Percentiles rank a stretch among this genome's conserved stretches.
Evolutionary conservation across 2,888 invertebrate species (phyloP).

Genomic region (Sialis lutaria): DNA sequence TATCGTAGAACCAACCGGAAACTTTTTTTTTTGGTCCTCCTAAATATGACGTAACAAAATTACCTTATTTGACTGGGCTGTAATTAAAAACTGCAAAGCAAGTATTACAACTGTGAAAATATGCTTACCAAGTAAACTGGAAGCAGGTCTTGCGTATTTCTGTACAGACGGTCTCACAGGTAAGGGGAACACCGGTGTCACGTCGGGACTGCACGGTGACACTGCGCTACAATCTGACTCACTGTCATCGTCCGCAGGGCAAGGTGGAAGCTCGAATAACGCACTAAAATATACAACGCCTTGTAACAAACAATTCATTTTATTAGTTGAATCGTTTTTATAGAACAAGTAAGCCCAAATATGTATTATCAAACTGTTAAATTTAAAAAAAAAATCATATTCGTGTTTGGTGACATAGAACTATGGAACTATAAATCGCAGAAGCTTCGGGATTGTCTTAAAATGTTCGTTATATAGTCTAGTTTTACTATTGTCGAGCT

Average conservation of each 20-base stretch:
- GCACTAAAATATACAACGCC: conserved; percentile 29
- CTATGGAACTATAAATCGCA: no score
- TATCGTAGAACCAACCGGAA: no score
- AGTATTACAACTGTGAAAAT: conserved; percentile 6
- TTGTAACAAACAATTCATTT: not conserved
- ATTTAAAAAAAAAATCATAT: no score
- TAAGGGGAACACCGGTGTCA: conserved; percentile 15
- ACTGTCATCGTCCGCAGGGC: conserved; percentile 25
- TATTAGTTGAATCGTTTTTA: not conserved
- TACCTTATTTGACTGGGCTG: not conserved
- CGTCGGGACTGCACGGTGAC: conserved; percentile 27
- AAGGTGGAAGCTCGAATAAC: conserved; percentile 37
- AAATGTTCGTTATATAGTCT: no score
- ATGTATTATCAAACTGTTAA: no score
- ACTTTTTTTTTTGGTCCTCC: no score
- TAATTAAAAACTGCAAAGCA: not conserved
- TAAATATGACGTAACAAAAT: no score
- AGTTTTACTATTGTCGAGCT: no score
- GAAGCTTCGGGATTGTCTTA: no score
- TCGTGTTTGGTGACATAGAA: no score
- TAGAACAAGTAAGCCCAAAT: not conserved
- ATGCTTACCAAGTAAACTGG: conserved; percentile 26
- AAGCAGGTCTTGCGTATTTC: conserved; percentile 21
- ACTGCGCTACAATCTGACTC: conserved; percentile 30
- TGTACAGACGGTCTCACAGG: conserved; percentile 17